Percentiles rank a stretch among this genome's conserved stretches.
phyloP scores from a whole-genome alignment of 2,113 vertebrate species.

The Entosphenus tridentatus region DNA sequence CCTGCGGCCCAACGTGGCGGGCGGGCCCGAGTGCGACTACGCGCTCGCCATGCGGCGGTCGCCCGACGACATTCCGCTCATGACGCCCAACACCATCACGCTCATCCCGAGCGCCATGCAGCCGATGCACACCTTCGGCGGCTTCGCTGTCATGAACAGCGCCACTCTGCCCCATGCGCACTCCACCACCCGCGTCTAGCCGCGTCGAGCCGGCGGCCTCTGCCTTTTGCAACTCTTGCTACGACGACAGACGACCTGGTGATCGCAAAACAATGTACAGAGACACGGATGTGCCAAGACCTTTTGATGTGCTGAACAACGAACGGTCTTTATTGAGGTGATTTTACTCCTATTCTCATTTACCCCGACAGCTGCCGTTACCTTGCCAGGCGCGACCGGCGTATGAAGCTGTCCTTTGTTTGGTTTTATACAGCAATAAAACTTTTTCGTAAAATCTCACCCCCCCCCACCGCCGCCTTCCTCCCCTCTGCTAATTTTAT shows the following conservation, averaged over 20 bases:
- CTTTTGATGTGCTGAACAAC: background rate
- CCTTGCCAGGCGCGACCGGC: too few species aligned
- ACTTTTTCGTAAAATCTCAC: too few species aligned
- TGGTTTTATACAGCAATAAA: too few species aligned
- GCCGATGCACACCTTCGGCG: background rate
- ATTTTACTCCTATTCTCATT: too few species aligned
- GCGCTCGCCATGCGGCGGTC: conserved; percentile 81
- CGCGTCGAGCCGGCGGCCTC: background rate
- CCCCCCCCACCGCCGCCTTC: too few species aligned
- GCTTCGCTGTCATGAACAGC: background rate
- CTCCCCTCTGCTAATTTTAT: too few species aligned
- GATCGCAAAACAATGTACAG: background rate
- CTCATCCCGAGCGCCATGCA: background rate
- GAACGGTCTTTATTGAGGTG: too few species aligned
- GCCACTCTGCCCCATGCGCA: background rate
- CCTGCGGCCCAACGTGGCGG: background rate
- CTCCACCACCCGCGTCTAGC: conserved; percentile 4
- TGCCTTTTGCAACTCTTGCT: background rate
- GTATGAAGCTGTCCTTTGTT: too few species aligned
- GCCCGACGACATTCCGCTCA: conserved; percentile 87
- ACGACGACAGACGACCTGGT: background rate
- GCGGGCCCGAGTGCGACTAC: conserved; percentile 34
- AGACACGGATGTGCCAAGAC: conserved; percentile 2
- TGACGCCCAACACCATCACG: conserved; percentile 74
- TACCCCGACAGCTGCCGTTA: too few species aligned